Conservation (phyloP, 64 coral and sea anemone genomes). For the Actinia tenebrosa region DNA sequence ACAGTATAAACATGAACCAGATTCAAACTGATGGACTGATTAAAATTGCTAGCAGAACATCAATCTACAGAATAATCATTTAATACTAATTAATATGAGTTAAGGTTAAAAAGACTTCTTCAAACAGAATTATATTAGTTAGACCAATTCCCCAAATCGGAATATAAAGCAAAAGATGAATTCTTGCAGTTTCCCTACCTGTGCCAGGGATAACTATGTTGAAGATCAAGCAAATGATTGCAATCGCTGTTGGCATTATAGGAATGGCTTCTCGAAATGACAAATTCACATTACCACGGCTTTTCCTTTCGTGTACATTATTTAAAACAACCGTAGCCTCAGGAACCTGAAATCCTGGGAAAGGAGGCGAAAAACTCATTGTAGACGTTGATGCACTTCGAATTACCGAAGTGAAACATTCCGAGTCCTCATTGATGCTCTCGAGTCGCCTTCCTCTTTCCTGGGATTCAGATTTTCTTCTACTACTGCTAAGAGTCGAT, state of each 20-base stretch:
- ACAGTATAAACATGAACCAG: too few relatives aligned
- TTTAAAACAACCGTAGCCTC: constrained; percentile 72
- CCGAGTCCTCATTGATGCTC: constrained; percentile 36
- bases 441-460: constrained; percentile 40
- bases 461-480: background rate
- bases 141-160: background rate
- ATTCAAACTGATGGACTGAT: too few relatives aligned
- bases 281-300: constrained; percentile 31
- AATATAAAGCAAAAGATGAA: background rate
- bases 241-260: constrained; percentile 45
- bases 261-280: constrained; percentile 74
- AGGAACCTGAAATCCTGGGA: constrained; percentile 80
- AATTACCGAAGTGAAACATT: constrained; percentile 31
- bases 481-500: background rate
- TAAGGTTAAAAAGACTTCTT: background rate
- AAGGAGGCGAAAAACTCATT: constrained; percentile 44
- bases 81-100: background rate
- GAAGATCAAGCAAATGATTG: constrained; percentile 69
- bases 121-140: background rate
- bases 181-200: constrained; percentile 41
- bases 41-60: background rate
- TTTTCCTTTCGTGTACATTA: constrained; percentile 18
- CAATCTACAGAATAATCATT: background rate
- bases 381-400: constrained; percentile 53
- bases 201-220: constrained; percentile 73